Evolutionary conservation across 2,113 vertebrate species (phyloP).

Genomic region (Thunnus maccoyii): DNA sequence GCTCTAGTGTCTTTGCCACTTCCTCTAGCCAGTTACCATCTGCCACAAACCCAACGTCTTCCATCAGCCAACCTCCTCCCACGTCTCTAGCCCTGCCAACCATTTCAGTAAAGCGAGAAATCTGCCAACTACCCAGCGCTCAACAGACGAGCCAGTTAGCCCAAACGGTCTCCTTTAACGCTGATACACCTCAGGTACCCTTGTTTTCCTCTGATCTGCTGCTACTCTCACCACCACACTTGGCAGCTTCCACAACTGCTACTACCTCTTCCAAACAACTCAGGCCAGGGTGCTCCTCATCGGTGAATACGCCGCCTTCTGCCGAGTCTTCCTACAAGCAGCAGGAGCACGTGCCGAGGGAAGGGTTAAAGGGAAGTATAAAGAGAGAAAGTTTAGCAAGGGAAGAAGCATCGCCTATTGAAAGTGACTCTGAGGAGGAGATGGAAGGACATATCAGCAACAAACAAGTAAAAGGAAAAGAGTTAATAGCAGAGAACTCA

Average conservation of each 20-base stretch:
- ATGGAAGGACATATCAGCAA: neutral
- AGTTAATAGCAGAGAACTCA: neutral
- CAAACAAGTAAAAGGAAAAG: neutral
- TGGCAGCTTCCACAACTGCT: slow-evolving; percentile 1
- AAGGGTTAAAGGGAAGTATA: slow-evolving; percentile 1
- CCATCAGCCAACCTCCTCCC: slow-evolving; percentile 9
- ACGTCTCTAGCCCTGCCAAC: neutral
- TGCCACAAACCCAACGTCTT: neutral
- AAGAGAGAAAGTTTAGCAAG: neutral
- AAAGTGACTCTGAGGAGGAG: neutral
- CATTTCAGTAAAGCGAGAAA: slow-evolving; percentile 36
- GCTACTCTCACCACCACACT: neutral
- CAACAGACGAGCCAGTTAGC: neutral
- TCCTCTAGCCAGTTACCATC: slow-evolving; percentile 19
- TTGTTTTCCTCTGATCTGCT: slow-evolving; percentile 1
- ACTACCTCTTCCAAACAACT: slow-evolving; percentile 46
- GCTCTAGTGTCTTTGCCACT: neutral
- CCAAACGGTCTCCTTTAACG: neutral
- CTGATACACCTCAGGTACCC: neutral
- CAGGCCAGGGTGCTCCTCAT: slow-evolving; percentile 71
- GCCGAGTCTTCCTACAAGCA: slow-evolving; percentile 16
- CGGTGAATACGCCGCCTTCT: slow-evolving; percentile 44
- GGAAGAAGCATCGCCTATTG: neutral
- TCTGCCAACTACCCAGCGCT: neutral
- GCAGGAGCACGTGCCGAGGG: slow-evolving; percentile 61